These are phyloP conservation scores for Kryptopterus vitreolus DNA, from an alignment of 2,797 vertebrate species.

Conservation along the genomic window DNA sequence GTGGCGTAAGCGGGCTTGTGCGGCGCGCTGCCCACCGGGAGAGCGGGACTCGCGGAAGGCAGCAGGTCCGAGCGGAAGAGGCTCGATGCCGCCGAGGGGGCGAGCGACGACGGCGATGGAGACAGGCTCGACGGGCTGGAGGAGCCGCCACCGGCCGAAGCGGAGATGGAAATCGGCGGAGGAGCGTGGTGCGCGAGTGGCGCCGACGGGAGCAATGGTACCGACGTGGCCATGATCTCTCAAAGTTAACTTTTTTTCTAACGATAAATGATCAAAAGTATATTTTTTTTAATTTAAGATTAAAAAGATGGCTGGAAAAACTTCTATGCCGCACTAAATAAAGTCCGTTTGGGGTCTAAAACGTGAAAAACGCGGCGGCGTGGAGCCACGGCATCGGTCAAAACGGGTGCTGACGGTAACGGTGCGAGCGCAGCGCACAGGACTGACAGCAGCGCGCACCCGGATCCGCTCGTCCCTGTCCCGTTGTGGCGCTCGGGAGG, in stretches of 20 bases:
- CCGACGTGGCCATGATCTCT: slow-evolving; percentile 86
- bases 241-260: slow-evolving; percentile 38
- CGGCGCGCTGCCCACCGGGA: slow-evolving; percentile 57
- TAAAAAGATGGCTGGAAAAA: slow-evolving; percentile 27
- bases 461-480: slow-evolving; percentile 37
- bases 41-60: slow-evolving; percentile 65
- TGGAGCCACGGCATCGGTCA: slow-evolving; percentile 65
- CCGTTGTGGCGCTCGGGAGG: slow-evolving; percentile 43
- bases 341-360: slow-evolving; percentile 5
- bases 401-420: slow-evolving; percentile 43
- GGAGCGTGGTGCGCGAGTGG: slow-evolving; percentile 79
- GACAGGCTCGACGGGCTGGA: slow-evolving; percentile 83
- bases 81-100: slow-evolving; percentile 77
- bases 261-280: neutral
- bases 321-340: neutral
- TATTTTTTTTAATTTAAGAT: neutral
- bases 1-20: slow-evolving; percentile 93
- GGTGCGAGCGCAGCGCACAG: slow-evolving; percentile 28
- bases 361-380: slow-evolving; percentile 45
- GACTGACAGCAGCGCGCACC: slow-evolving; percentile 23
- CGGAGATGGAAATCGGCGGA: slow-evolving; percentile 60
- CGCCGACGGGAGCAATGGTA: slow-evolving; percentile 83
- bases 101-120: slow-evolving; percentile 76
- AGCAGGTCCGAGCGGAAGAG: slow-evolving; percentile 83
- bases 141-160: slow-evolving; percentile 62